Base-by-base conservation (phyloP, 2,797 vertebrate genomes). In the Phoebastria nigripes region DNA sequence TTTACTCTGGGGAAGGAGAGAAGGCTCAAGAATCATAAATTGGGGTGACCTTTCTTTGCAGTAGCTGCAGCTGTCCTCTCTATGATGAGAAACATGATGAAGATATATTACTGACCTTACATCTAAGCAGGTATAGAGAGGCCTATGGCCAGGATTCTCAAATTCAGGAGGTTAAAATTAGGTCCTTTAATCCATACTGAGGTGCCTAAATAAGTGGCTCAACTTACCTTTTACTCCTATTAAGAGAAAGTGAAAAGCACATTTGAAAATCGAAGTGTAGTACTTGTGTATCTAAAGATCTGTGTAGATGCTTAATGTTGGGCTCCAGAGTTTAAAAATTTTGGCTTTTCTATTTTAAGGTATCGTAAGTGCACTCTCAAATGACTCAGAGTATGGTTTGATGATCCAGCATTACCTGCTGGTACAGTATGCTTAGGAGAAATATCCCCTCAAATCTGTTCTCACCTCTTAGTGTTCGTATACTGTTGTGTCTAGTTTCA, bases 1-100 rank as follows among this genome's bases (percentile, higher is more conserved):
- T 78, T 94, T 82, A 71, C n/a, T 71, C 56, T 85, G 42, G 18
- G 16, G 18, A 77, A 72, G 39, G 58, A 74, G 42, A 91, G 33
- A 42, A 77, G 31, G 35, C 35, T 93, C 39, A 62, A 54, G 41
- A 95, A 66, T 55, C 22, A 26, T 74, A 58, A 72, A 77, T 3
- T 58, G 44, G 22, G 41, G 9, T 95, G 81, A 92, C 63, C 35
- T 96, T 92, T 87, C 92, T 82, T 89, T 93, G 46, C 49, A 35
- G 47, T 85, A 91, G 37, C 51, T 92, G 61, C 92, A 93, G 71
- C 87, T 95, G 82, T 93, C 59, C 35, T 84, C 42, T 89, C 29
- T 49, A 2, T 77, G 49, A 54, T 77, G 65, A 77, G 79, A 92
- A 91, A 78, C 15, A 46, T 17, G 63, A 67, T 74, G 59, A 89